These are phyloP conservation scores for Dusona sp. DNA, from an alignment of 2,888 invertebrate species.

Conservation along the genomic window DNA sequence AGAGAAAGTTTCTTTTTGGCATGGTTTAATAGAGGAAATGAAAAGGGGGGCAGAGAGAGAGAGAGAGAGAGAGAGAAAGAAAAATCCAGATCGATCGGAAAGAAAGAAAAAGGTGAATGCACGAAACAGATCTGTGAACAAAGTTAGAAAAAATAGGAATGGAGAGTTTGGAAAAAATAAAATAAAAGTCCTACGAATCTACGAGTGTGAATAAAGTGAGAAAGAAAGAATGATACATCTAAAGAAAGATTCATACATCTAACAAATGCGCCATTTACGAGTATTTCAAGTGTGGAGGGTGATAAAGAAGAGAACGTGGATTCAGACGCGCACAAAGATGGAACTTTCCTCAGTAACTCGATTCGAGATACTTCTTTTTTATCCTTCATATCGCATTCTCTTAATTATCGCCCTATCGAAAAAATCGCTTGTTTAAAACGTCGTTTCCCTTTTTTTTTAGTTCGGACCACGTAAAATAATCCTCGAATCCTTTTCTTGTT, in stretches of 20 bases:
- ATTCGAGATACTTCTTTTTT: constrained; percentile 25
- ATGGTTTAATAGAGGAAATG: constrained; percentile 30
- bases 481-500: constrained; percentile 23
- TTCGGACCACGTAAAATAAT: constrained; percentile 12
- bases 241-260: constrained; percentile 5
- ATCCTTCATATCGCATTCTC: constrained; percentile 30
- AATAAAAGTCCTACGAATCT: neutral
- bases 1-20: constrained; percentile 1
- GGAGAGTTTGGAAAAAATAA: constrained; percentile 13
- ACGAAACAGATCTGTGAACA: constrained; percentile 23
- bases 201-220: constrained; percentile 37
- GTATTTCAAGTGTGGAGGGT: constrained; percentile 26
- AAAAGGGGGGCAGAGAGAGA: constrained; percentile 11
- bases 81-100: constrained; percentile 6
- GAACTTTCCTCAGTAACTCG: constrained; percentile 13
- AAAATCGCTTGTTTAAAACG: constrained; percentile 8
- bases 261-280: constrained; percentile 26
- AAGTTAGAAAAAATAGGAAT: constrained; percentile 24
- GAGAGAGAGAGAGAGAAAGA: neutral
- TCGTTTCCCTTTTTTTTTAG: constrained; percentile 18
- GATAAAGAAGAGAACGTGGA: constrained; percentile 9
- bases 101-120: neutral
- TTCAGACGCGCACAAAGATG: constrained; percentile 58
- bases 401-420: constrained; percentile 7
- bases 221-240: constrained; percentile 22